phyloP scores from a whole-genome alignment of 2,888 invertebrate species.

The Drosophila helvetica region DNA sequence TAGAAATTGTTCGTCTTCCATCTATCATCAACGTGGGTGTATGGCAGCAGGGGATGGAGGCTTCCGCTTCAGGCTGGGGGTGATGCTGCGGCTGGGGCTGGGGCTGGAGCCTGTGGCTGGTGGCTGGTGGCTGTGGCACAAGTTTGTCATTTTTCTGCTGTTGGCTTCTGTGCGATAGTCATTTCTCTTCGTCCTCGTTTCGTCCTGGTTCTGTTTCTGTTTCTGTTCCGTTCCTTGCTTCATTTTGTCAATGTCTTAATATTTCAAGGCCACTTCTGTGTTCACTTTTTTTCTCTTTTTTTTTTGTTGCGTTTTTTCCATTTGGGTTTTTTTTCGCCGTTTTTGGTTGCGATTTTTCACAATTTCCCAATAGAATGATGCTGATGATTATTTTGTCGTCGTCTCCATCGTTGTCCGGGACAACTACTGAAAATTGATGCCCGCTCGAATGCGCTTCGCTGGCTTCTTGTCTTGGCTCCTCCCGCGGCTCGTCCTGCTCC shows the following conservation, averaged over 20 bases:
- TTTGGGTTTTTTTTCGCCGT: background rate
- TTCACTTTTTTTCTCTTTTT: background rate
- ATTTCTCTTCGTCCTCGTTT: slow-evolving; percentile 2
- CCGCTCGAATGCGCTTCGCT: slow-evolving; percentile 57
- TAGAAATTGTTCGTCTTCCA: slow-evolving; percentile 20
- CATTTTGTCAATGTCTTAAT: slow-evolving; percentile 53
- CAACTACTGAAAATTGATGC: slow-evolving; percentile 75
- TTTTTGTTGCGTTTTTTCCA: too few relatives aligned
- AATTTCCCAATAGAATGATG: slow-evolving; percentile 39
- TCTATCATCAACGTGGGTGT: slow-evolving; percentile 11
- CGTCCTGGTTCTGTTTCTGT: background rate
- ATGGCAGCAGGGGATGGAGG: background rate
- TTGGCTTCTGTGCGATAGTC: slow-evolving; percentile 25
- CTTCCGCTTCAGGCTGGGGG: background rate
- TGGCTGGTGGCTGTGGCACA: background rate
- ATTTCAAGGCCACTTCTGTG: slow-evolving; percentile 39
- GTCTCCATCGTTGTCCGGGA: slow-evolving; percentile 54
- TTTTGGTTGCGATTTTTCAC: slow-evolving; percentile 47
- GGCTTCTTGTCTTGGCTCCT: slow-evolving; percentile 43
- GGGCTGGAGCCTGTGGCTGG: too few relatives aligned
- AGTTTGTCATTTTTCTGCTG: slow-evolving; percentile 36
- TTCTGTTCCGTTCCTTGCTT: slow-evolving; percentile 5
- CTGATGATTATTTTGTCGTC: slow-evolving; percentile 56
- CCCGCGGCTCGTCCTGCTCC: background rate
- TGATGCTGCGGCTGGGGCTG: too few relatives aligned